Conservation (phyloP, 2,888 invertebrate species). For the Papilio protenor region DNA sequence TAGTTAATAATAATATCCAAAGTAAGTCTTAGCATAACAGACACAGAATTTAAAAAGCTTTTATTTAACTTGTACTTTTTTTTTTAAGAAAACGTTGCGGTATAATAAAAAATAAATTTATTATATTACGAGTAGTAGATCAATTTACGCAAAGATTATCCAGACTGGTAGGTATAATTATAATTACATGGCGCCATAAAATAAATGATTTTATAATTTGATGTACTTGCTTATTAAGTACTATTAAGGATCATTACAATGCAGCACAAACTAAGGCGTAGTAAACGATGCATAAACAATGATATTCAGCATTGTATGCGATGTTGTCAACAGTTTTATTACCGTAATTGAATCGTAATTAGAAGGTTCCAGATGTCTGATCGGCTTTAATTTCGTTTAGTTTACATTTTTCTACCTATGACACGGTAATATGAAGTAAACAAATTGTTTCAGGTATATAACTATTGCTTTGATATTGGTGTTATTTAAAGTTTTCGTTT, state of each 20-base stretch:
- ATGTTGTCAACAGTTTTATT: constrained; percentile 12
- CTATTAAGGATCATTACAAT: constrained; percentile 22
- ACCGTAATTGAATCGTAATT: constrained; percentile 10
- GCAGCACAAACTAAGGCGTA: constrained; percentile 22
- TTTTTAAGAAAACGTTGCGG: too few relatives aligned
- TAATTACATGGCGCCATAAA: constrained; percentile 16
- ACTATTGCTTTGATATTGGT: background rate
- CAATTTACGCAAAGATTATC: background rate
- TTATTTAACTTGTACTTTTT: too few relatives aligned
- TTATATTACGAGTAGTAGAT: background rate
- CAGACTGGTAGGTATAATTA: background rate
- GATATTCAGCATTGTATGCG: background rate
- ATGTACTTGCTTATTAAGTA: background rate
- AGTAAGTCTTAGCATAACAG: too few relatives aligned
- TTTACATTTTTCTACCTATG: constrained; percentile 25
- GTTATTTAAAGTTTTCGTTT: background rate
- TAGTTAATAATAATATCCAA: too few relatives aligned
- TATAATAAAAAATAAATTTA: too few relatives aligned
- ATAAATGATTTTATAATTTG: constrained; percentile 11
- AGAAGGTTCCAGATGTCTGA: constrained; percentile 18
- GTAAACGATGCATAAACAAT: background rate
- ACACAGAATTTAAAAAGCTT: too few relatives aligned
- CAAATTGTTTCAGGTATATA: background rate
- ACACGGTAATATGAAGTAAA: background rate
- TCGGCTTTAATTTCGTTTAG: constrained; percentile 45